Conservation (phyloP, 2,888 invertebrate species). For the Gastrophysa polygoni region DNA sequence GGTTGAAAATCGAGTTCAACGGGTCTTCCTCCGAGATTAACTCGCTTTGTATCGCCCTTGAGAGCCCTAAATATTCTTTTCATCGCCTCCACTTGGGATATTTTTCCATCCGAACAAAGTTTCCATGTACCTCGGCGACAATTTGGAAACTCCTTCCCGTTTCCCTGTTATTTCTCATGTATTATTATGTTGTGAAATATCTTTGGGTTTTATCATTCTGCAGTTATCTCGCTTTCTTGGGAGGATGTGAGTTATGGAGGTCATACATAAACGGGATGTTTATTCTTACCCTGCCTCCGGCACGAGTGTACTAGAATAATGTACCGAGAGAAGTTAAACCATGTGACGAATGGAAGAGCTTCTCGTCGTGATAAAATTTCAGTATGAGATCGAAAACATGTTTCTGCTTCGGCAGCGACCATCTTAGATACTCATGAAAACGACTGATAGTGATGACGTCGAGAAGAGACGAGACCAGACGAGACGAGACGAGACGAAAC, state of each 20-base stretch:
- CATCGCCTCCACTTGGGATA: constrained; percentile 9
- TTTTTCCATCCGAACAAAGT: constrained; percentile 9
- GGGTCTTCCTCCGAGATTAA: constrained; percentile 25
- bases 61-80: constrained; percentile 6
- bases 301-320: background rate
- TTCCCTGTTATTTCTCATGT: constrained; percentile 22
- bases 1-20: background rate
- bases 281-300: constrained; percentile 8
- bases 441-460: no score
- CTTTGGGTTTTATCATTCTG: constrained; percentile 7
- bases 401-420: no score
- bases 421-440: no score
- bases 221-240: constrained; percentile 12
- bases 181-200: constrained; percentile 26
- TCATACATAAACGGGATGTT: constrained; percentile 16
- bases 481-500: no score
- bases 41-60: constrained; percentile 16
- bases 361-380: no score
- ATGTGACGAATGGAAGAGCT: no score
- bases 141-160: constrained; percentile 13
- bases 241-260: constrained; percentile 15
- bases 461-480: no score
- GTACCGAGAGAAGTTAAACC: background rate
- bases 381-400: no score
- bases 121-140: constrained; percentile 5